Conservation (phyloP, 2,113 vertebrate genomes). For the Thinocorus orbignyianus region DNA sequence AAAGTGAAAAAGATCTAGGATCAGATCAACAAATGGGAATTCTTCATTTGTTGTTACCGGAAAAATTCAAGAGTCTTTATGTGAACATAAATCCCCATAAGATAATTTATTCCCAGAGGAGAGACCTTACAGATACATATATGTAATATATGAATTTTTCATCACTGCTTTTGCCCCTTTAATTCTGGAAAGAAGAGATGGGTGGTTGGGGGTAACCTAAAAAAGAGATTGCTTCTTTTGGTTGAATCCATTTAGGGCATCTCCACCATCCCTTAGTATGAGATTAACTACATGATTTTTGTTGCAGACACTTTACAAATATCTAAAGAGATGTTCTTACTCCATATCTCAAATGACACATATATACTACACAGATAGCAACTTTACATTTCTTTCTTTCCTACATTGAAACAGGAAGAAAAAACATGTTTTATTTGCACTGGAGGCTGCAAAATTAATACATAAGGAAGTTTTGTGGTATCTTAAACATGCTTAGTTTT, state of each 20-base stretch:
- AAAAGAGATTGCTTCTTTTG: background rate
- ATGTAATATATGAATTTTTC: background rate
- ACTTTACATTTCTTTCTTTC: background rate
- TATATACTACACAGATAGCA: background rate
- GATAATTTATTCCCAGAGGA: background rate
- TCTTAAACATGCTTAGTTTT: background rate
- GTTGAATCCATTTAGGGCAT: background rate
- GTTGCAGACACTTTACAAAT: background rate
- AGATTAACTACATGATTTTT: background rate
- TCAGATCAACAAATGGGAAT: background rate
- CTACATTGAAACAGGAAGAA: background rate
- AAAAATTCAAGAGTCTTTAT: background rate
- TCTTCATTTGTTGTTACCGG: background rate
- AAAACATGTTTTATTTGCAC: background rate
- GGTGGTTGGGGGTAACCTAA: rapidly evolving
- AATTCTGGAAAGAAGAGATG: background rate
- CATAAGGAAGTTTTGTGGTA: background rate
- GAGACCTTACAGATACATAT: background rate
- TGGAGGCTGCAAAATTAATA: background rate
- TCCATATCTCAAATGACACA: background rate
- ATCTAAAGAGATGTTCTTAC: background rate
- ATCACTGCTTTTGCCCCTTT: background rate
- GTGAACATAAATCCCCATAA: background rate
- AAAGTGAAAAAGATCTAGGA: background rate
- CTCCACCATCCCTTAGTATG: background rate